Percentiles rank a stretch among this genome's conserved stretches.
Conservation (phyloP, 92 coral and sea anemone genomes). For the Paramuricea clavata region DNA sequence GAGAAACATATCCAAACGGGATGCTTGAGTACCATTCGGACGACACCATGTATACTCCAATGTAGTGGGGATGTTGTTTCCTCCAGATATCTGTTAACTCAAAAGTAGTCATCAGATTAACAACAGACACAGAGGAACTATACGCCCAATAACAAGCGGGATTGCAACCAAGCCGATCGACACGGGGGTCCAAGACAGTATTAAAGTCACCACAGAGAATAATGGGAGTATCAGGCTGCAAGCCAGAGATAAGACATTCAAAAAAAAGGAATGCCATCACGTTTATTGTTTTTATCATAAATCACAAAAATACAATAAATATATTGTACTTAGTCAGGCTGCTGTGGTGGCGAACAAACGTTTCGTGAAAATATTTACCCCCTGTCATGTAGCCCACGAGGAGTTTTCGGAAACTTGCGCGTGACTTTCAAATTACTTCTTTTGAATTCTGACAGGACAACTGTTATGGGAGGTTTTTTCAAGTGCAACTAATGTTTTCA, state of each 20-base stretch:
- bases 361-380: too few species aligned
- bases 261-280: too few species aligned
- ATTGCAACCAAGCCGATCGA: slow-evolving; percentile 29
- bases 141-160: slow-evolving; percentile 7
- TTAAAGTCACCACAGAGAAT: slow-evolving; percentile 10
- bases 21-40: slow-evolving; percentile 44
- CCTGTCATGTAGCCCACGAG: too few species aligned
- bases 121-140: neutral
- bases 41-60: slow-evolving; percentile 28
- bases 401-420: too few species aligned
- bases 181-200: neutral
- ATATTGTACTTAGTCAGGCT: too few species aligned
- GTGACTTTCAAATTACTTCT: too few species aligned
- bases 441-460: too few species aligned
- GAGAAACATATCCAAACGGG: slow-evolving; percentile 58
- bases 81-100: slow-evolving; percentile 54
- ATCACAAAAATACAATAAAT: too few species aligned
- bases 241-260: neutral
- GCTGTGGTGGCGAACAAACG: too few species aligned
- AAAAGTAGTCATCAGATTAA: neutral
- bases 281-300: too few species aligned
- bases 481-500: too few species aligned
- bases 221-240: neutral
- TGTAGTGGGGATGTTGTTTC: neutral
- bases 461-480: too few species aligned